Evolutionary conservation across 2,888 invertebrate species (phyloP).

Genomic region (Brachylomia viminalis): DNA sequence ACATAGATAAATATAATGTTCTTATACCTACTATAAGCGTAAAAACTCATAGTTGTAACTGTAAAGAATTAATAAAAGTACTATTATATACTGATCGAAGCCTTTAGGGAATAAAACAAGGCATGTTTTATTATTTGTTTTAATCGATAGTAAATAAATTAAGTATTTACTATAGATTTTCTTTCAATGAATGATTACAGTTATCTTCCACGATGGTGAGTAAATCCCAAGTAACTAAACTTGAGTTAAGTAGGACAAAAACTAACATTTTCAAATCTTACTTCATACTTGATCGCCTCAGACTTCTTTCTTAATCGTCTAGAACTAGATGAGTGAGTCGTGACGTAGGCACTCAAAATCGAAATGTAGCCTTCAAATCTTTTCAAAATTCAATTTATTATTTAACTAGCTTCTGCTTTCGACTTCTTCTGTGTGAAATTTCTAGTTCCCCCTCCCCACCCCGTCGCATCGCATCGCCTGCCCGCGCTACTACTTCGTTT

Average conservation of each 20-base stretch:
- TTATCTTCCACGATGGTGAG: not conserved
- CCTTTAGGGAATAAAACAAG: not conserved
- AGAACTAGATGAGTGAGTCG: constrained; percentile 23
- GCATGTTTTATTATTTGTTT: not conserved
- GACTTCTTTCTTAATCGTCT: constrained; percentile 51
- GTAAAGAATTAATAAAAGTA: no score
- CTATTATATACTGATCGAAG: no score
- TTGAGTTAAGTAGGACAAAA: constrained; percentile 18
- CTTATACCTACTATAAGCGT: no score
- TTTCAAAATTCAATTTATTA: constrained; percentile 17
- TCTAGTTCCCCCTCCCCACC: no score
- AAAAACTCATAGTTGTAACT: no score
- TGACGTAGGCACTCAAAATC: constrained; percentile 13
- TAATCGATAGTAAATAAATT: no score
- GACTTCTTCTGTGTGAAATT: no score
- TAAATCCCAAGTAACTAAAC: not conserved
- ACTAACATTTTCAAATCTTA: constrained; percentile 28
- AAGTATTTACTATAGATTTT: not conserved
- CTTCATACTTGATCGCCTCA: constrained; percentile 33
- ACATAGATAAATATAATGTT: no score
- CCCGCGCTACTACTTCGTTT: no score
- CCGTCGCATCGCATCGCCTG: no score
- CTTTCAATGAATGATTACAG: not conserved
- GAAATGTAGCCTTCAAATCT: constrained; percentile 40
- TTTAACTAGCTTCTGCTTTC: not conserved